Evolutionary conservation across 2,113 vertebrate genomes (phyloP).

Genomic region (Misgurnus mizolepis): DNA sequence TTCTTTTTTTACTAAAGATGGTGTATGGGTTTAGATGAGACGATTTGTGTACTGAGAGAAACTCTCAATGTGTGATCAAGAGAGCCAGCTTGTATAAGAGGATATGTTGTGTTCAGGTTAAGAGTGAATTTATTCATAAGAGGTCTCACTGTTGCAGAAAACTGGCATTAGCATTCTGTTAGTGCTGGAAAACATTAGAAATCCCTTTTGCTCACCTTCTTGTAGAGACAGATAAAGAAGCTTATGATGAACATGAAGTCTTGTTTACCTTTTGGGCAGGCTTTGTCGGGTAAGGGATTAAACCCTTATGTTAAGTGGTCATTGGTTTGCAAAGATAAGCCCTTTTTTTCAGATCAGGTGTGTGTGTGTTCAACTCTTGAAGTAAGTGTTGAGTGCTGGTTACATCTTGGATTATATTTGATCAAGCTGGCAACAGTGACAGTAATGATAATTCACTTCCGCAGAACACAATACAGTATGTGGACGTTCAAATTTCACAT

Average conservation of each 20-base stretch:
- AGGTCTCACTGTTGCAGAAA: conserved; percentile 37
- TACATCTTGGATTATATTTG: too few species aligned
- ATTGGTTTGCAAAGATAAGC: conserved; percentile 32
- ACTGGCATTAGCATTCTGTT: conserved; percentile 44
- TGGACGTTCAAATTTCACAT: too few species aligned
- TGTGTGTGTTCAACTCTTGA: conserved; percentile 7
- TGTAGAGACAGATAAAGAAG: conserved; percentile 41
- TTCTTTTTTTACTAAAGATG: too few species aligned
- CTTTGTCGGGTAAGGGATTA: conserved; percentile 34
- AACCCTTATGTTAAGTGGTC: conserved; percentile 35
- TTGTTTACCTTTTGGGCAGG: conserved; percentile 17
- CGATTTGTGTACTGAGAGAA: neutral
- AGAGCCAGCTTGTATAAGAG: neutral
- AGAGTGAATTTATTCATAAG: conserved; percentile 55
- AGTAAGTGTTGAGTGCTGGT: neutral
- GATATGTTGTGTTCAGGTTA: conserved; percentile 30
- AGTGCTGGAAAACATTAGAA: conserved; percentile 27
- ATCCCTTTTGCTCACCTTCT: conserved; percentile 37
- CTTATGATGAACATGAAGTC: neutral
- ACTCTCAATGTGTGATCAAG: conserved; percentile 26
- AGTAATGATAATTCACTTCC: too few species aligned
- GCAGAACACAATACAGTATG: too few species aligned
- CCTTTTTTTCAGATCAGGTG: neutral
- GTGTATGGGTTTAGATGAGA: neutral
- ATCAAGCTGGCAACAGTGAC: too few species aligned